Evolutionary conservation across 2,113 vertebrate genomes (phyloP).

Genomic region (Sus scrofa): DNA sequence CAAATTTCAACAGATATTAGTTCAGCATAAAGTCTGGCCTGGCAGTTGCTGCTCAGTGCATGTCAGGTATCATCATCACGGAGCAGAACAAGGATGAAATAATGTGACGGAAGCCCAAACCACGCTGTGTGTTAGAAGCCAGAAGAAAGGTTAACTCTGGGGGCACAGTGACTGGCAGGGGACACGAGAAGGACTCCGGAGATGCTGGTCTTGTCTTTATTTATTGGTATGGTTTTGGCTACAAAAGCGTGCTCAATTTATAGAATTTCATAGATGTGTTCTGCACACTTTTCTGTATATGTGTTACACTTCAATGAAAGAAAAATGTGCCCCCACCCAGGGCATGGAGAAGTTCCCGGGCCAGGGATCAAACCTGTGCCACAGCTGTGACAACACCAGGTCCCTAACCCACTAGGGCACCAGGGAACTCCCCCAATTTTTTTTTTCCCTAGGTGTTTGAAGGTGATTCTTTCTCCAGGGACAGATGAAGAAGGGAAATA

Average conservation of each 20-base stretch:
- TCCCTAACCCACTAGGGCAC: too few species aligned
- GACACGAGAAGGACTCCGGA: neutral
- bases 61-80: neutral
- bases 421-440: neutral
- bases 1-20: neutral
- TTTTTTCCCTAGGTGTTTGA: neutral
- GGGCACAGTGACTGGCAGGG: neutral
- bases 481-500: slow-evolving; percentile 26
- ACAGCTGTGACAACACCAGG: too few species aligned
- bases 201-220: neutral
- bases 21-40: neutral
- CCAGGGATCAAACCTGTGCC: too few species aligned
- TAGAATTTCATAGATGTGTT: neutral
- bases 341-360: too few species aligned
- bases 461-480: neutral
- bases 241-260: neutral
- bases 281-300: neutral
- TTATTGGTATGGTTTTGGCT: neutral
- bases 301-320: neutral
- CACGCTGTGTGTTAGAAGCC: neutral
- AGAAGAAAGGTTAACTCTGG: neutral
- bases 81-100: neutral
- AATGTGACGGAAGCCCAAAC: neutral
- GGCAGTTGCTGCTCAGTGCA: neutral
- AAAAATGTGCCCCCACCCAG: too few species aligned